Conservation (phyloP, 2,797 vertebrate species). For the Hippopotamyrus pictus region DNA sequence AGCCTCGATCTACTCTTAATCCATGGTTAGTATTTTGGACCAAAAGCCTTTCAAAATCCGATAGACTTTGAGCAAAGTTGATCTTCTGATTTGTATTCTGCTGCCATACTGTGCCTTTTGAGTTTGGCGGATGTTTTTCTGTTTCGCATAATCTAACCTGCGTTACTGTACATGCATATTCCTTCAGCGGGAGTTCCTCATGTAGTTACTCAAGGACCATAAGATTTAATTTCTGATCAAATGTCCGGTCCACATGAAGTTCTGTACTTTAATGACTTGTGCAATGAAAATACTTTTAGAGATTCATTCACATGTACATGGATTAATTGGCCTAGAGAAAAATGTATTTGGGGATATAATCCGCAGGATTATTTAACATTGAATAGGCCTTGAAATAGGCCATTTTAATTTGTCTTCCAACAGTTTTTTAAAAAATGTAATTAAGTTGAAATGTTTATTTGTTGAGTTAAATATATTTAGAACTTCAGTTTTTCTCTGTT, state of each 20-base stretch:
- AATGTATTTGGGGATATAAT: slow-evolving; percentile 69
- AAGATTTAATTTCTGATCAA: slow-evolving; percentile 61
- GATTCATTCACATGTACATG: slow-evolving; percentile 63
- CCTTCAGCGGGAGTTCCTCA: slow-evolving; percentile 41
- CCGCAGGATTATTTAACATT: slow-evolving; percentile 59
- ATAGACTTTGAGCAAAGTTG: slow-evolving; percentile 66
- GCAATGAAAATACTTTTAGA: slow-evolving; percentile 57
- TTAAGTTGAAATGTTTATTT: neutral
- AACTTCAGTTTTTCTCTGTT: neutral
- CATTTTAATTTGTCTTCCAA: slow-evolving; percentile 47
- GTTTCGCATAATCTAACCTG: slow-evolving; percentile 51
- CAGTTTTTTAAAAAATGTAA: neutral
- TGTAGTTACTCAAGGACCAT: slow-evolving; percentile 44
- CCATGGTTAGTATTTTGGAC: slow-evolving; percentile 63
- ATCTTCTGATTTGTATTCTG: slow-evolving; percentile 75
- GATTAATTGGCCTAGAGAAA: slow-evolving; percentile 68
- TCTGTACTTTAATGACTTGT: slow-evolving; percentile 24
- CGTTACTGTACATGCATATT: slow-evolving; percentile 35
- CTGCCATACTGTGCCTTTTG: slow-evolving; percentile 62
- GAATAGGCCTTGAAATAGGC: slow-evolving; percentile 51
- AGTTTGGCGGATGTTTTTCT: slow-evolving; percentile 53
- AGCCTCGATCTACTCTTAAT: slow-evolving; percentile 69
- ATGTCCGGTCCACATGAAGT: slow-evolving; percentile 55
- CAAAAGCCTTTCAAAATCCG: slow-evolving; percentile 62
- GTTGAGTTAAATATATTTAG: neutral